Base-by-base conservation (phyloP, 2,888 invertebrate species). In the Salpingus planirostris region DNA sequence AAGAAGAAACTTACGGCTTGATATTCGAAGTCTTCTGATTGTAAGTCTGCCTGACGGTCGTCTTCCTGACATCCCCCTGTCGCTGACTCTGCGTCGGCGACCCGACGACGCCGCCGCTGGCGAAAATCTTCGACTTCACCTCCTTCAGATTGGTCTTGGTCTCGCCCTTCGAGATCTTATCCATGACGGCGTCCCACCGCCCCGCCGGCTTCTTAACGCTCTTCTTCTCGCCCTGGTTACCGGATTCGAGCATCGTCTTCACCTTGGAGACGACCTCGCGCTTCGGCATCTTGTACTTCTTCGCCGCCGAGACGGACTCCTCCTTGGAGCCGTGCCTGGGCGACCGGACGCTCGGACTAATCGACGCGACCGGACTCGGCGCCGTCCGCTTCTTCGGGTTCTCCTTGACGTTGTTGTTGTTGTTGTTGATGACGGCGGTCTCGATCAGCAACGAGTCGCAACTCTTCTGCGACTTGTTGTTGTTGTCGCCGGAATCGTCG, bases 181-280 rank as follows among this genome's bases (percentile, higher is more conserved):
- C 84, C 76, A 85, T 80, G 28, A 90, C 88, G 29, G 82, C 77
- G 55, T 88, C 88, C 76, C 90, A 86, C 46, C 85, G 76, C 11
- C 81, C 80, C 3, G 73, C 73, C 2, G 70, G 63, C 27, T 70
- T 65, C 52, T 76, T 74, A 2, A 62, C 57, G 23, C 40, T 45
- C 12, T 69, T 71, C 46, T 75, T 73, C 31, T 65, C 76, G 10
- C 5, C 14, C 14, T 15, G 15, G 43, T 72, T 74, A n/a, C 57
- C 60, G 10, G 69, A 63, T 45, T 73, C 78, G 40, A 84, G 65
- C 76, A 81, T 78, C 11, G 76, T 76, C 56, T 84, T 85, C 25
- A 83, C 71, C 62, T 83, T 84, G 37, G 83, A 83, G 33, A 76
- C 74, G 24, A 83, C 82, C 57, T 83, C 50, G 76, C 80, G 71